These are phyloP conservation scores for Peromyscus attwateri DNA, from an alignment of 2,797 vertebrate species.

Conservation along the genomic window DNA sequence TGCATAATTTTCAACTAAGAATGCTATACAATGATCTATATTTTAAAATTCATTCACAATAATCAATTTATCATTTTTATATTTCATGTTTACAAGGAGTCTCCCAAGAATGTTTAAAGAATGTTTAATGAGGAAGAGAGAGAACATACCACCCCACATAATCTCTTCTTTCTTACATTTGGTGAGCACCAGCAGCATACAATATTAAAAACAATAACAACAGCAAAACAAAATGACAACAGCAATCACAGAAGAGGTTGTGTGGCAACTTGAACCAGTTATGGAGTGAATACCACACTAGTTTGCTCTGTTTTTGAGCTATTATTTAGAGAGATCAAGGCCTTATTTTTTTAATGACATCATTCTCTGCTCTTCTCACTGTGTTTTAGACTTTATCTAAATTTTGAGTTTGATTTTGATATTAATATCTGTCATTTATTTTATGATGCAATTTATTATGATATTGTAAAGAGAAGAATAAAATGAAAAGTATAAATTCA, in stretches of 20 bases:
- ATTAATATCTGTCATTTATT: conserved; percentile 10
- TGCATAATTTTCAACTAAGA: background rate
- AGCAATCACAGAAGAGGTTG: background rate
- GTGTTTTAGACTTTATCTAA: background rate
- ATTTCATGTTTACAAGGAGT: conserved; percentile 28
- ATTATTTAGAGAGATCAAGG: background rate
- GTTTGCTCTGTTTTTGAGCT: background rate
- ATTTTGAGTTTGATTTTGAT: background rate
- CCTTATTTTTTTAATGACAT: background rate
- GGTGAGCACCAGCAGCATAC: background rate
- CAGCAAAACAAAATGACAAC: background rate
- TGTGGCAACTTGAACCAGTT: background rate
- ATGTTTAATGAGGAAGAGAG: background rate
- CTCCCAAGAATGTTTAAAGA: background rate
- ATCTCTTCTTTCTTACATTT: background rate
- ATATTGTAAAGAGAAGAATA: background rate
- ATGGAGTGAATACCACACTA: background rate
- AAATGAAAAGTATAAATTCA: background rate
- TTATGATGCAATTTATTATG: background rate
- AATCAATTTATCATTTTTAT: background rate
- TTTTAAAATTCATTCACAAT: conserved; percentile 24
- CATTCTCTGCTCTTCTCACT: background rate
- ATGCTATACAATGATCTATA: background rate
- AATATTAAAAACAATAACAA: background rate
- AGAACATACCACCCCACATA: background rate